phyloP scores from a whole-genome alignment of 2,888 invertebrate genomes.

The Polyommatus icarus region DNA sequence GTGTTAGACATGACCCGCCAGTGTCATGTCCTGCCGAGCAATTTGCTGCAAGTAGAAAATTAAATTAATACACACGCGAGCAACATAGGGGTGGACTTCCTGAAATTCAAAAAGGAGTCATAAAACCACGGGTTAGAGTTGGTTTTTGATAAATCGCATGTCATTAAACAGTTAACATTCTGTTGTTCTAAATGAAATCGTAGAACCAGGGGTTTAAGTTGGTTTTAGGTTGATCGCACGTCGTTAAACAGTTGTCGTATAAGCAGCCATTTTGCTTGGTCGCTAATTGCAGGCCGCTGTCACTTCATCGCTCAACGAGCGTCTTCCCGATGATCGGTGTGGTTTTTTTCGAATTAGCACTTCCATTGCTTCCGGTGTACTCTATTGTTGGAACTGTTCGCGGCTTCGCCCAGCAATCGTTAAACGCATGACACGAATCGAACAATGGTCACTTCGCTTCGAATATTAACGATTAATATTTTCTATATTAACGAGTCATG shows the following conservation, averaged over 20 bases:
- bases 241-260: constrained; percentile 47
- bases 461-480: neutral
- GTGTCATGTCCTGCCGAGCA: constrained; percentile 58
- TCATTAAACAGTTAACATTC: constrained; percentile 47
- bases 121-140: constrained; percentile 37
- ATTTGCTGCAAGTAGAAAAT: constrained; percentile 76
- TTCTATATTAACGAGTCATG: no score
- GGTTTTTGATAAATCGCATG: constrained; percentile 39
- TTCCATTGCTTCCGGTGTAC: constrained; percentile 69
- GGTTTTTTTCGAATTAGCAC: constrained; percentile 80
- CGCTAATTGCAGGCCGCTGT: constrained; percentile 72
- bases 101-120: constrained; percentile 41
- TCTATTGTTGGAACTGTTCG: constrained; percentile 56
- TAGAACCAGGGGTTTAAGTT: constrained; percentile 37
- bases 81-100: constrained; percentile 59
- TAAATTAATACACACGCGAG: constrained; percentile 78
- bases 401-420: neutral
- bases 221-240: constrained; percentile 39
- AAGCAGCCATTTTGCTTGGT: constrained; percentile 77
- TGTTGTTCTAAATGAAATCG: constrained; percentile 41
- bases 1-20: constrained; percentile 59
- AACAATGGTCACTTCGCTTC: neutral
- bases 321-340: constrained; percentile 71
- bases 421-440: neutral
- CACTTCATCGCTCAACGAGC: constrained; percentile 70